Base-by-base conservation (phyloP, 37 sponge, comb jelly and placozoan genomes). In the Oopsacas minuta region DNA sequence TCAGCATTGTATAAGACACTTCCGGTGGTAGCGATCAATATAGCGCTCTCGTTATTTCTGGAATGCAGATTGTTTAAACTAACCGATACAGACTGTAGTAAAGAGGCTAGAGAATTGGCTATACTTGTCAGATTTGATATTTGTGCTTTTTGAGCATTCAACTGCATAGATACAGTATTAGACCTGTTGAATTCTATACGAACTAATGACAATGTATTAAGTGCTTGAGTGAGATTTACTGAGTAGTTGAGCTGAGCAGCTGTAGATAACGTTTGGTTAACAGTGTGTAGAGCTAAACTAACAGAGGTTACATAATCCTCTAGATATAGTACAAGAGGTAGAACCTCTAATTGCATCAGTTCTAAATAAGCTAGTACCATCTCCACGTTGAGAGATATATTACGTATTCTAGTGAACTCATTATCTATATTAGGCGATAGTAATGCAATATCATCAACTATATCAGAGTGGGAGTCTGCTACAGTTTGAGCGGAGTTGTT, bases 221-320 rank as follows among this genome's bases (percentile, higher is more conserved):
- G 22, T 61, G 75, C 75, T 12, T 61, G 75, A 61, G 20, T 32
- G 75, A 61, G 28, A 12, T 61, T 61, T 20, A 34, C 7, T 20
- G 75, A 61, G 75, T 61, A 61, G 30, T 61, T 61, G 22, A 61
- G 28, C 75, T 61, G 75, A 61, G 75, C 75, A 12, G 7, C 75
- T 22, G 17, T 12, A 3, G 75, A 61, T 5, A 61, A 34, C 32
- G 28, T 25, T 34, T 61, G 17, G 7, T n/a, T 10, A 61, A 34
- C 75, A 32, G 75, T 34, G 5, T 3, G 17, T 12, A 61, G 30
- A n/a, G 28, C 75, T 61, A 34, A 61, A 25, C 22, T 3, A 3
- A 34, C 75, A 3, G 30, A 7, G 75, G 3, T 12, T 10, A 3
- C 17, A 5, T 61, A 34, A 20, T 3, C 28, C 75, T 61, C 28